A percentile compares a stretch with the other conserved stretches of the same genome.
These are phyloP conservation scores for Baccha elongata DNA, from an alignment of 2,888 invertebrate genomes.

Conservation along the genomic window DNA sequence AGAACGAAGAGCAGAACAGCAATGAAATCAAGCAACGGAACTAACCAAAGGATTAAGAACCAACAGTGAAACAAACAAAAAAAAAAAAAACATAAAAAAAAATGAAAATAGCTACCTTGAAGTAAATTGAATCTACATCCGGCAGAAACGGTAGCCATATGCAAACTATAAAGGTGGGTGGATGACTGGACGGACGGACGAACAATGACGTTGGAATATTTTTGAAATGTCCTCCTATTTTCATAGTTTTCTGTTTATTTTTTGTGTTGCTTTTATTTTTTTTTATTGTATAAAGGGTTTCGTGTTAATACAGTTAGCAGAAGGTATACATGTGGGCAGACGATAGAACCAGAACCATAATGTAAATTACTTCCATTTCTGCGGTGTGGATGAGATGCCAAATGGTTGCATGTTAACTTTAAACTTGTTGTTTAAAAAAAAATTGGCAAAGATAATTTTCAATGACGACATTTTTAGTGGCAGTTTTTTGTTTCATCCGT, in stretches of 20 bases:
- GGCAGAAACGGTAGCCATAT: conserved; percentile 52
- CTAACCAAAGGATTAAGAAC: background rate
- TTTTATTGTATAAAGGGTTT: conserved; percentile 8
- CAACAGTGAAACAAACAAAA: background rate
- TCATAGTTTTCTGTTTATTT: conserved; percentile 3
- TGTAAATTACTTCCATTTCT: conserved; percentile 27
- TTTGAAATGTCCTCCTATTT: conserved; percentile 23
- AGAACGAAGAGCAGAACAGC: conserved; percentile 3
- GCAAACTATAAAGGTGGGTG: conserved; percentile 57
- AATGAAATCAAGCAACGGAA: conserved; percentile 29
- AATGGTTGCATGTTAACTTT: conserved; percentile 54
- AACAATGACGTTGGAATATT: conserved; percentile 38
- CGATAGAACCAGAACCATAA: conserved; percentile 8
- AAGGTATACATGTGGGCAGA: conserved; percentile 17
- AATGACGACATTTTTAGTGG: conserved; percentile 13
- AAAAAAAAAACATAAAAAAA: background rate
- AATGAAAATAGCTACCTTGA: conserved; percentile 16
- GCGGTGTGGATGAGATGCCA: conserved; percentile 29
- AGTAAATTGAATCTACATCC: conserved; percentile 65
- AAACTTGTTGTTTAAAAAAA: conserved; percentile 46
- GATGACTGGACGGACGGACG: conserved; percentile 21
- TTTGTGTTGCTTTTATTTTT: background rate
- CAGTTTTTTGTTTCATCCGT: conserved; percentile 9
- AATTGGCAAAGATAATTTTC: conserved; percentile 27
- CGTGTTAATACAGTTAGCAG: conserved; percentile 7